phyloP scores from a whole-genome alignment of 37 sponge, comb jelly and placozoan genomes.

The Haliclona indistincta region DNA sequence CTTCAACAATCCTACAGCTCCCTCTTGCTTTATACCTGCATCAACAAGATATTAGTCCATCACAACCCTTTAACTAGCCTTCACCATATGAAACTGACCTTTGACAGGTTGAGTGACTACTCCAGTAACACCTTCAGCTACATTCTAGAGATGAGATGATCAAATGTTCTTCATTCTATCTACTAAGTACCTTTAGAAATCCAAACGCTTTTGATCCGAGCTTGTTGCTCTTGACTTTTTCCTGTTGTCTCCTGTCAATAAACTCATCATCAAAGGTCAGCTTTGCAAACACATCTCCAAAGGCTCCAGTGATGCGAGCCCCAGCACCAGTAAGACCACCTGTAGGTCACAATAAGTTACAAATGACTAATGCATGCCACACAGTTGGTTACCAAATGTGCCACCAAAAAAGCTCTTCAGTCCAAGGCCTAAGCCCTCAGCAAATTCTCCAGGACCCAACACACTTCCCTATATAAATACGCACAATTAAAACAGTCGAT shows the following conservation, averaged over 20 bases:
- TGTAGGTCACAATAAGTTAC: conserved; percentile 12
- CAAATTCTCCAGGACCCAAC: conserved; percentile 87
- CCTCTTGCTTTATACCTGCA: conserved; percentile 79
- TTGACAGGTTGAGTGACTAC: conserved; percentile 82
- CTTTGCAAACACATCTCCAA: conserved; percentile 86
- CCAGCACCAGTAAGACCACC: conserved; percentile 90
- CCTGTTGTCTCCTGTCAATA: conserved; percentile 70
- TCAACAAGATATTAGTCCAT: background rate
- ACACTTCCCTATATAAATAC: conserved; percentile 62
- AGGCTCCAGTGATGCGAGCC: conserved; percentile 76
- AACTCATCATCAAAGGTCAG: conserved; percentile 79
- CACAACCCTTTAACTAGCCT: background rate
- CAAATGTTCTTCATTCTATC: background rate
- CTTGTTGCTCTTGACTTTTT: conserved; percentile 41
- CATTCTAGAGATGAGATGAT: conserved; percentile 30
- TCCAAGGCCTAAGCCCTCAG: conserved; percentile 77
- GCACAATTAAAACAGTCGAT: background rate
- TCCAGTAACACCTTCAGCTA: conserved; percentile 77
- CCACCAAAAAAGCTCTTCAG: conserved; percentile 73
- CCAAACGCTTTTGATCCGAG: conserved; percentile 62
- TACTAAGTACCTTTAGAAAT: conserved; percentile 59
- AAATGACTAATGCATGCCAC: background rate
- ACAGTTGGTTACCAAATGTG: conserved; percentile 61
- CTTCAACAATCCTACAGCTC: conserved; percentile 80
- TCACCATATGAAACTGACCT: conserved; percentile 32